phyloP scores from a whole-genome alignment of 2,888 invertebrate species.

The Stenodema calcarata region DNA sequence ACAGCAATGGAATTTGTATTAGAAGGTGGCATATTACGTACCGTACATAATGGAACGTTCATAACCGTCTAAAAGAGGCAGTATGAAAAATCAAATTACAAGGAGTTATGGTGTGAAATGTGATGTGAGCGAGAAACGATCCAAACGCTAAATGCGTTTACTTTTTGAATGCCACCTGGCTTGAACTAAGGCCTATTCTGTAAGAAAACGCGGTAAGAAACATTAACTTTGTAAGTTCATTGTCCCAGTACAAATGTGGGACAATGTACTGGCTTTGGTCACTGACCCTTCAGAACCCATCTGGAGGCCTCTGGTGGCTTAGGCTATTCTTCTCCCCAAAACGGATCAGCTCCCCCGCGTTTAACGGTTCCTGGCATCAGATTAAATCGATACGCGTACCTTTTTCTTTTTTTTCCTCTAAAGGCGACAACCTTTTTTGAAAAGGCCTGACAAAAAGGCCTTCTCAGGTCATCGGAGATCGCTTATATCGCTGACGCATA shows the following conservation, averaged over 20 bases:
- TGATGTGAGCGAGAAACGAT: background rate
- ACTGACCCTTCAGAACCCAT: slow-evolving; percentile 16
- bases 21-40: too few relatives aligned
- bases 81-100: too few relatives aligned
- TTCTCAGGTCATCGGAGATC: background rate
- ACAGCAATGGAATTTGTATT: too few relatives aligned
- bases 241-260: slow-evolving; percentile 5
- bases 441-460: background rate
- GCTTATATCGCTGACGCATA: background rate
- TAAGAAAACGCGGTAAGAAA: background rate
- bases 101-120: too few relatives aligned
- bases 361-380: slow-evolving; percentile 27
- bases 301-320: background rate
- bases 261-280: slow-evolving; percentile 25
- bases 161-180: background rate
- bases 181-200: background rate
- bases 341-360: slow-evolving; percentile 39
- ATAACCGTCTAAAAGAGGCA: too few relatives aligned
- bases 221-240: background rate
- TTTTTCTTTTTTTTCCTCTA: background rate
- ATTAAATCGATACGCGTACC: slow-evolving; percentile 36
- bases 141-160: background rate
- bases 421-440: background rate
- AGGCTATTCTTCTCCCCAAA: slow-evolving; percentile 29
- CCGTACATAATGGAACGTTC: too few relatives aligned